Conservation (phyloP, 2,888 invertebrate species). For the Lathronympha strigana region DNA sequence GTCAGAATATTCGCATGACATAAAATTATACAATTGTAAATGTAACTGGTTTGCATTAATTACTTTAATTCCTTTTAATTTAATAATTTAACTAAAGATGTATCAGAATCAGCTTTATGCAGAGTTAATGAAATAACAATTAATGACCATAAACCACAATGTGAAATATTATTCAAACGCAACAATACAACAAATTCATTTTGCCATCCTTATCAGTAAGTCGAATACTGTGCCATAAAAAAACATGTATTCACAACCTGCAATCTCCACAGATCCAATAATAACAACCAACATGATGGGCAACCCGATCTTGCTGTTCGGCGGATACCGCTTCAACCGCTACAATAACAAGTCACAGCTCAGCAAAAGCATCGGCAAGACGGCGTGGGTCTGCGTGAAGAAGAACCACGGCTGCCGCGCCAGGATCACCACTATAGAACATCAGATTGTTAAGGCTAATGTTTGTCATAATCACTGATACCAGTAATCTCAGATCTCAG, state of each 20-base stretch:
- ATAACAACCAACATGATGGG: slow-evolving; percentile 7
- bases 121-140: no score
- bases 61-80: no score
- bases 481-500: no score
- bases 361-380: neutral
- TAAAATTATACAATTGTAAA: neutral
- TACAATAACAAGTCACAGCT: neutral
- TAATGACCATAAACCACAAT: no score
- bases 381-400: slow-evolving; percentile 37
- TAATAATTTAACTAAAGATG: no score
- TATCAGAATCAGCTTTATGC: no score
- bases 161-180: no score
- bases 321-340: slow-evolving; percentile 25
- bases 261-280: slow-evolving; percentile 4
- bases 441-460: slow-evolving; percentile 41
- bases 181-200: no score
- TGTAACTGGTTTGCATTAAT: no score
- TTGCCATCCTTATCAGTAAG: no score
- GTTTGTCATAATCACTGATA: slow-evolving; percentile 28
- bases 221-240: neutral
- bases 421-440: slow-evolving; percentile 46
- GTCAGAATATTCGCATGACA: no score
- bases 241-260: neutral
- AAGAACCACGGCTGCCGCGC: slow-evolving; percentile 55
- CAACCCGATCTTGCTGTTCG: slow-evolving; percentile 15